A percentile compares a stretch with the other conserved stretches of the same genome.
Evolutionary conservation across 2,113 vertebrate genomes (phyloP).

Genomic region (Poeciliopsis retropinna): DNA sequence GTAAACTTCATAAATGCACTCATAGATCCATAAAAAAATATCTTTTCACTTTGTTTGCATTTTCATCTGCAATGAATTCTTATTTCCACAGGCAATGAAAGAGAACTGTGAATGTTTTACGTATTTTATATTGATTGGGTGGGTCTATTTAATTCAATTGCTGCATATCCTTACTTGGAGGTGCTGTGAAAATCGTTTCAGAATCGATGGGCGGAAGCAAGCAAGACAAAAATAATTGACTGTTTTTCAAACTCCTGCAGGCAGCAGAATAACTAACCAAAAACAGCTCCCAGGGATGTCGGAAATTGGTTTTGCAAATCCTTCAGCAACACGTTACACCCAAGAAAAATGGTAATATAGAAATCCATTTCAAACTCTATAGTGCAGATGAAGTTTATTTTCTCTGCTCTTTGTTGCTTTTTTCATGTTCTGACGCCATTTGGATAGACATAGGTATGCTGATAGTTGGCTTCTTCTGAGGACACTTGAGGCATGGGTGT

Average conservation of each 20-base stretch:
- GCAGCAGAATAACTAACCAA: constrained; percentile 76
- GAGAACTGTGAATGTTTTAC: constrained; percentile 67
- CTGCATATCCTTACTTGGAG: constrained; percentile 76
- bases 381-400: constrained; percentile 55
- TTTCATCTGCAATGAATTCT: constrained; percentile 68
- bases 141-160: constrained; percentile 80
- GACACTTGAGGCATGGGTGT: constrained; percentile 31
- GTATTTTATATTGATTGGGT: constrained; percentile 74
- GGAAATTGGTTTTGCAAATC: constrained; percentile 73
- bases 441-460: constrained; percentile 43
- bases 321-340: constrained; percentile 57
- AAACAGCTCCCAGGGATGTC: constrained; percentile 75
- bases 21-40: constrained; percentile 65
- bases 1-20: constrained; percentile 66
- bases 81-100: constrained; percentile 66
- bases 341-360: constrained; percentile 61
- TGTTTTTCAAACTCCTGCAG: constrained; percentile 80
- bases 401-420: constrained; percentile 12
- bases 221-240: constrained; percentile 84
- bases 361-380: constrained; percentile 67
- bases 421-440: constrained; percentile 35
- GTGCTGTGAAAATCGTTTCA: constrained; percentile 76
- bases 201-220: constrained; percentile 82
- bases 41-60: constrained; percentile 62
- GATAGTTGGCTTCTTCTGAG: constrained; percentile 45